These are phyloP conservation scores for Aurelia aurita DNA, from an alignment of 30 jellyfish, hydroid and myxozoan genomes.

Conservation along the genomic window DNA sequence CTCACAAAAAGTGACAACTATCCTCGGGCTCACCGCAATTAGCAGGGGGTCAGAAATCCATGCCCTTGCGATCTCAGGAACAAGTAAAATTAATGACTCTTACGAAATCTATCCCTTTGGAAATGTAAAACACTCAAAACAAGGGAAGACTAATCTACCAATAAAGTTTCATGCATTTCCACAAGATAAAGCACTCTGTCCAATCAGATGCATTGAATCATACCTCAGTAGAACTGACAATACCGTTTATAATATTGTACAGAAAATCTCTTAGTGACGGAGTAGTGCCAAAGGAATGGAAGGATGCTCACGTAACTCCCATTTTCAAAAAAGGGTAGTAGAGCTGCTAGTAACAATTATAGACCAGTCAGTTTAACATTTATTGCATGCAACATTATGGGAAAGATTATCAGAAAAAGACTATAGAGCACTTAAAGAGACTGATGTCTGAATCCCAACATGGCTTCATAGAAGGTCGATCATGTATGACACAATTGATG, in stretches of 20 bases:
- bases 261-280: too few species aligned
- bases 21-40: background rate
- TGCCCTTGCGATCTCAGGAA: background rate
- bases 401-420: slow-evolving; percentile 43
- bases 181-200: slow-evolving; percentile 1
- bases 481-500: slow-evolving; percentile 44
- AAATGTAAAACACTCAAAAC: slow-evolving; percentile 3
- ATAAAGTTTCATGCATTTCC: background rate
- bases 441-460: slow-evolving; percentile 35
- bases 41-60: slow-evolving; percentile 1
- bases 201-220: slow-evolving; percentile 1
- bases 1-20: background rate
- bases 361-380: slow-evolving; percentile 52
- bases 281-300: too few species aligned
- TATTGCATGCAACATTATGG: slow-evolving; percentile 36
- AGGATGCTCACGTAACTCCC: slow-evolving; percentile 45
- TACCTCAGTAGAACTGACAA: background rate
- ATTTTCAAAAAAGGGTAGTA: slow-evolving; percentile 43
- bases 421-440: slow-evolving; percentile 29
- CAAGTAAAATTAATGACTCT: background rate
- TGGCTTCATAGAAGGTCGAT: slow-evolving; percentile 53
- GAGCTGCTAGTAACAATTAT: slow-evolving; percentile 34
- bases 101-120: background rate
- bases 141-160: slow-evolving; percentile 1
- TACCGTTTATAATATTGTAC: too few species aligned